Base-by-base conservation (phyloP, 2,888 invertebrate species). In the Hirudinaria manillensis region DNA sequence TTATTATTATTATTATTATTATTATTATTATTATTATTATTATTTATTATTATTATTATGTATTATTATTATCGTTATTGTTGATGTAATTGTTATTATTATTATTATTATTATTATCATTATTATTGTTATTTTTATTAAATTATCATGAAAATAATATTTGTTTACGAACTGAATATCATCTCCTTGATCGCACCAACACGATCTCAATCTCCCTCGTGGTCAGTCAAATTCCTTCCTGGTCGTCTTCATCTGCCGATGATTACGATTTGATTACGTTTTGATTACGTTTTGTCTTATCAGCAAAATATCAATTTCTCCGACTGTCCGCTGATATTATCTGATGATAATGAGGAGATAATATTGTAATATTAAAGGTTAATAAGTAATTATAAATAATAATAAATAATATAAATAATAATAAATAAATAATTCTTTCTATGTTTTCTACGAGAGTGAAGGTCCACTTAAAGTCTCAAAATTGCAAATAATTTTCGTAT, bases 101-200 rank as follows among this genome's bases (percentile, higher is more conserved):
- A 72, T 72, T 21, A 53, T 55, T 7, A 72, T 56, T 7, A 72
- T 55, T 6, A 72, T 72, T 19, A 72, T 55, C 16, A 72, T 72
- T 7, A 55, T 55, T 7, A 72, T 72, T 7, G 29, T 55, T 7
- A 72, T 72, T 19, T 55, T 72, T 7, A 72, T 56, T 19, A 72
- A 53, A 51, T 72, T 7, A 72, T 16, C 10, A 51, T 72, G 21
- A 71, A 36, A 4, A 45, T 71, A n/a, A 71, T 71, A n/a, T 36
- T 45, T 45, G 51, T 71, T 24, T 24, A 45, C 21, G 61, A 70
- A 36, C 21, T 61, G 10, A 61, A 61, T 29, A 61, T 61, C 61
- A 61, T 61, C 61, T 6, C 29, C 61, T 7, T 61, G 19, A 61
- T 61, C 13, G 45, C 61, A 61, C 29, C 61, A 24, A 29, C 29